phyloP scores from a whole-genome alignment of 1,140 invertebrate genomes.

The Steinernema feltiae region DNA sequence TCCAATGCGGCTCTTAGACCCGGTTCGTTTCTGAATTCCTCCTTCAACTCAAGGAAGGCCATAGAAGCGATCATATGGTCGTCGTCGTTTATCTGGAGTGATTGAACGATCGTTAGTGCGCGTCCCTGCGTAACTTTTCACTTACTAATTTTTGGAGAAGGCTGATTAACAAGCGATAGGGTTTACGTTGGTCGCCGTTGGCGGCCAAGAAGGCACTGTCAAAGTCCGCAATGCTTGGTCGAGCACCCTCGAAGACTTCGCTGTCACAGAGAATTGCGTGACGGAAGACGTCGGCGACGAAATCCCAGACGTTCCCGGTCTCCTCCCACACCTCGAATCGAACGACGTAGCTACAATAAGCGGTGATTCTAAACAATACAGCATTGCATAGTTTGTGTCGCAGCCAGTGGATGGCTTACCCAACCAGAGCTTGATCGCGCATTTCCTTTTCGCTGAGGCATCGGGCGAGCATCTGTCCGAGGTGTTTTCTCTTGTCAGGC shows the following conservation, averaged over 20 bases:
- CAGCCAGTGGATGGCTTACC: neutral
- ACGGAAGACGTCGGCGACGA: slow-evolving; percentile 1
- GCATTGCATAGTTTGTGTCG: neutral
- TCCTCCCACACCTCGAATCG: neutral
- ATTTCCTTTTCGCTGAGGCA: neutral
- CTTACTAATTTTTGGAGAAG: slow-evolving; percentile 12
- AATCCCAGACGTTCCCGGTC: neutral
- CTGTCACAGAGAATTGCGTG: slow-evolving; percentile 2
- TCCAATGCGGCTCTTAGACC: neutral
- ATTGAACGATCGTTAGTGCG: neutral
- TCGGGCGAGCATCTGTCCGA: slow-evolving; percentile 2
- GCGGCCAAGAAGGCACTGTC: slow-evolving; percentile 1
- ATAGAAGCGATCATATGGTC: neutral
- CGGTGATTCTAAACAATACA: neutral
- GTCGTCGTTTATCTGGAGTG: slow-evolving; percentile 3
- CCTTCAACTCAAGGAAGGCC: neutral
- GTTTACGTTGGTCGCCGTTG: slow-evolving; percentile 10
- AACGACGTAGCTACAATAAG: neutral
- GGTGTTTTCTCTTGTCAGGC: neutral
- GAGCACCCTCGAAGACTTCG: neutral
- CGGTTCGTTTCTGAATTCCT: slow-evolving; percentile 1
- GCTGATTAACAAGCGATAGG: slow-evolving; percentile 5
- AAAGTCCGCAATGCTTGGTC: neutral
- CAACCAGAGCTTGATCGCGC: neutral
- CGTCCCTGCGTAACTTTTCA: neutral